Evolutionary conservation across 2,113 vertebrate species (phyloP).

Genomic region (Semicossyphus pulcher): DNA sequence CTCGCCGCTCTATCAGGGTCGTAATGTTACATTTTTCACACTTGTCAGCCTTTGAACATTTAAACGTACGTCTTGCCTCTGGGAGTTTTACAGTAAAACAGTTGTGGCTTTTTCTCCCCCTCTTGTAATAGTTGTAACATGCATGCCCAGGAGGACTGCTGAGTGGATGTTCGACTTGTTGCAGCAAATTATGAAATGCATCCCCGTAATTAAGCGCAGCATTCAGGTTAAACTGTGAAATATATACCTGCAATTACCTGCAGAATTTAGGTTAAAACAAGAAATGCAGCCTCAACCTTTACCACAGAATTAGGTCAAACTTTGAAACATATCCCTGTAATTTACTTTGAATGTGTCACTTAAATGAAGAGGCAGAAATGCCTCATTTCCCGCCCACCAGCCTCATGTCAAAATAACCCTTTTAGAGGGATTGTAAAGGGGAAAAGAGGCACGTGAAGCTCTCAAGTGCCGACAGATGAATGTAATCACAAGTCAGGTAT

Average conservation of each 20-base stretch:
- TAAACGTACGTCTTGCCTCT: background rate
- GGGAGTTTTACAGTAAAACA: conserved; percentile 3
- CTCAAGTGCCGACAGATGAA: conserved; percentile 18
- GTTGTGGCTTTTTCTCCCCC: conserved; percentile 3
- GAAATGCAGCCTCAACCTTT: conserved; percentile 12
- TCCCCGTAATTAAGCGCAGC: conserved; percentile 41
- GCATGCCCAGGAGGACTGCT: background rate
- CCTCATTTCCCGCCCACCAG: background rate
- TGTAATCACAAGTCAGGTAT: conserved; percentile 1
- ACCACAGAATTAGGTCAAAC: conserved; percentile 26
- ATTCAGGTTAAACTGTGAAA: conserved; percentile 52
- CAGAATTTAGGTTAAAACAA: conserved; percentile 11
- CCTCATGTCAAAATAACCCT: background rate
- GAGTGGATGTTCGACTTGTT: conserved; percentile 29
- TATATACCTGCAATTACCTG: conserved; percentile 41
- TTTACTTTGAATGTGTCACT: conserved; percentile 29
- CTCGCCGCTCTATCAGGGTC: background rate
- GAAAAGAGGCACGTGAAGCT: background rate
- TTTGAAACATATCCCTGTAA: conserved; percentile 51
- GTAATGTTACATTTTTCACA: background rate
- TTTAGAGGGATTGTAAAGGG: background rate
- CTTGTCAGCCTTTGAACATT: background rate
- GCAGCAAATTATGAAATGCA: conserved; percentile 53
- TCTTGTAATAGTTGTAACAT: conserved; percentile 15
- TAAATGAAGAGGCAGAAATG: background rate